These are phyloP conservation scores for Muschampia plurimacula DNA, from an alignment of 2,888 invertebrate genomes.

Conservation along the genomic window DNA sequence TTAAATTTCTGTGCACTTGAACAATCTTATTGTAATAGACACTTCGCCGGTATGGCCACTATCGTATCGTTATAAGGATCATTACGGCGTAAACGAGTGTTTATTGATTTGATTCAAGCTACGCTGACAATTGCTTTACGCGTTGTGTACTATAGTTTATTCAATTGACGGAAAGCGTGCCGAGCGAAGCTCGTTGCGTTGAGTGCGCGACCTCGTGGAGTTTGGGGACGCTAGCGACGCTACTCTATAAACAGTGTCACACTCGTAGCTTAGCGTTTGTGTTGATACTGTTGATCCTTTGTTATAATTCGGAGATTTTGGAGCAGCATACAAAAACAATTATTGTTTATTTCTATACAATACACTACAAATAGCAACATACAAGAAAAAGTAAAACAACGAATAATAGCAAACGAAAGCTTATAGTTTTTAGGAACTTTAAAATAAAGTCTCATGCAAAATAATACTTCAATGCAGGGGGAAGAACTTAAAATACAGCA, in stretches of 20 bases:
- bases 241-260: not conserved
- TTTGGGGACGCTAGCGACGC: constrained; percentile 1
- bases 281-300: not conserved
- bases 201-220: not conserved
- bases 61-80: not conserved
- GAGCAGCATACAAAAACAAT: too few species aligned
- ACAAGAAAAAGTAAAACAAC: too few species aligned
- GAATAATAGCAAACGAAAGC: too few species aligned
- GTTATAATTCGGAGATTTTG: too few species aligned
- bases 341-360: too few species aligned
- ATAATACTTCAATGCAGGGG: too few species aligned
- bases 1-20: constrained; percentile 30
- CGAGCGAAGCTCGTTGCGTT: not conserved
- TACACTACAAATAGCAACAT: too few species aligned
- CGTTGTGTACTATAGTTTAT: not conserved
- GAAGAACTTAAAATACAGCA: too few species aligned
- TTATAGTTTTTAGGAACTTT: too few species aligned
- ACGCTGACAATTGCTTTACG: constrained; percentile 15
- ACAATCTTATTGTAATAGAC: not conserved
- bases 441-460: too few species aligned
- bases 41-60: not conserved
- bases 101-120: constrained; percentile 30
- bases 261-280: too few species aligned
- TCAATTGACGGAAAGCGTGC: constrained; percentile 17
- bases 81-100: constrained; percentile 14